Base-by-base conservation (phyloP, 2,888 invertebrate species). In the Polydrusus pterygomalis region DNA sequence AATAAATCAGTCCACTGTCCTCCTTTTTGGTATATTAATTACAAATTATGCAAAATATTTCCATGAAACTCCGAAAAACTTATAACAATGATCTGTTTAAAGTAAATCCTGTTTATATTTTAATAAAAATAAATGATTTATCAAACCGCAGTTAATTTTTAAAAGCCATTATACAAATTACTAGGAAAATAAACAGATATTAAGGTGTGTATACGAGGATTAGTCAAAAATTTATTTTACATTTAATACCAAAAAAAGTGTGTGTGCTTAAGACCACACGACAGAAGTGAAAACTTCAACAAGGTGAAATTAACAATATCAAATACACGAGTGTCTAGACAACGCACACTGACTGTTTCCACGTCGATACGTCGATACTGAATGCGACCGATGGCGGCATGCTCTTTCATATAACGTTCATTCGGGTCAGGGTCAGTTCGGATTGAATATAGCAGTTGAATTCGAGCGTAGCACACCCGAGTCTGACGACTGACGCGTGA, bases 91-190 rank as follows among this genome's bases (percentile, higher is more conserved):
- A 49, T 62, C 47, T 49, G 51, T 71, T 71, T 54, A 45, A 71
- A 38, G 51, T 71, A 64, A 15, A 9, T 49, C 18, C 30, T 43
- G 71, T 71, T 71, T 54, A 71, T 51, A 63, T 65, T 40, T 54
- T 71, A 67, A 65, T 54, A 47, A 64, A 58, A 72, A 69, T 65
- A 70, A 63, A 68, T 60, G 49, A 72, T 72, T 51, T 65, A 63
- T 69, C 51, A 34, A 45, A 60, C 49, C 13, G 20, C 13, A 49
- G 65, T 70, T 30, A 74, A 30, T 62, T 40, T 62, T 65, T 65
- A 43, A 34, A 67, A 40, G 38, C 45, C 17, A 54, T 60, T 71
- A 71, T 18, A 71, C 63, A 64, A 71, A 71, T 71, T 71, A 62
- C 71, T 64, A 18, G 43, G 38, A 71, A 63, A 71, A 71, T 64